Percentiles rank a stretch among this genome's conserved stretches.
Evolutionary conservation across 2,797 vertebrate species (phyloP).

Genomic region (Chaunax sp.): DNA sequence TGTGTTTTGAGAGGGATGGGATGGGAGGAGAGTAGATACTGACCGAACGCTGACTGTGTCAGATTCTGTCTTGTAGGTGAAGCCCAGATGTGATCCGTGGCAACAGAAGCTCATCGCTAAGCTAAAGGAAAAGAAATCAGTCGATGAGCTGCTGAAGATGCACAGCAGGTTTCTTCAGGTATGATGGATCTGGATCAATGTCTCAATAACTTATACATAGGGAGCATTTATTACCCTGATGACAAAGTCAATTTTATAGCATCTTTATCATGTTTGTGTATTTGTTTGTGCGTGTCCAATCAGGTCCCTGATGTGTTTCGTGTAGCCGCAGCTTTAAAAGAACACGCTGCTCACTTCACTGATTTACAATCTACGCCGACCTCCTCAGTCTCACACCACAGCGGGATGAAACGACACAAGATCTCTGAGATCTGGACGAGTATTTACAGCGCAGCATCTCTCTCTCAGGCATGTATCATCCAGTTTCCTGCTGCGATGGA

Average conservation of each 20-base stretch:
- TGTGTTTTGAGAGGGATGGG: too few relatives aligned
- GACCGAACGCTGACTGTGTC: not conserved
- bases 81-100: conserved; percentile 84
- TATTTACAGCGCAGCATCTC: conserved; percentile 65
- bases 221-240: too few relatives aligned
- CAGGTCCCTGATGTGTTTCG: conserved; percentile 74
- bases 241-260: not conserved
- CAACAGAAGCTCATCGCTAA: conserved; percentile 83
- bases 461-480: conserved; percentile 72
- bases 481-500: not conserved
- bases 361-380: conserved; percentile 10
- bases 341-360: conserved; percentile 41
- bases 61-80: conserved; percentile 71
- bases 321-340: conserved; percentile 76
- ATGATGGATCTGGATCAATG: conserved; percentile 8
- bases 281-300: not conserved
- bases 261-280: not conserved
- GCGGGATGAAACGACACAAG: conserved; percentile 4
- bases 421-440: conserved; percentile 72
- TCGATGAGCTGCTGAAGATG: conserved; percentile 78
- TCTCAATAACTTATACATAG: not conserved
- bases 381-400: conserved; percentile 22
- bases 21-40: not conserved
- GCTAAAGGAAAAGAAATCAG: conserved; percentile 75
- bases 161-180: conserved; percentile 82